These are phyloP conservation scores for Dinocampus coccinellae DNA, from an alignment of 2,888 invertebrate genomes.

Conservation along the genomic window DNA sequence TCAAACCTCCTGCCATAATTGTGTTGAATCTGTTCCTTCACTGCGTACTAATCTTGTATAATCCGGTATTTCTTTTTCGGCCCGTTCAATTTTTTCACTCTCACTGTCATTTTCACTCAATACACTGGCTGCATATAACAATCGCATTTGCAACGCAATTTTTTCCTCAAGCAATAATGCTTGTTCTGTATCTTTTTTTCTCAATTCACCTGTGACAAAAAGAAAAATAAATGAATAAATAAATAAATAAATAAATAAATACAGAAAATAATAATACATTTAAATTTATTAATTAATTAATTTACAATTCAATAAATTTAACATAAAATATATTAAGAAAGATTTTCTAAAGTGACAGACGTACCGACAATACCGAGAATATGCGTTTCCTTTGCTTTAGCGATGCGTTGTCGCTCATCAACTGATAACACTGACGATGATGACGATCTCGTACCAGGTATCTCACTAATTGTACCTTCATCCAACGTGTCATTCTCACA, in stretches of 20 bases:
- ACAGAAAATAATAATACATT: too few relatives aligned
- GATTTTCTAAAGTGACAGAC: slow-evolving; percentile 55
- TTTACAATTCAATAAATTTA: too few relatives aligned
- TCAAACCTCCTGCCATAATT: slow-evolving; percentile 87
- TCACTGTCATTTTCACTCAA: slow-evolving; percentile 64
- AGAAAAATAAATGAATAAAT: slow-evolving; percentile 18
- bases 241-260: too few relatives aligned
- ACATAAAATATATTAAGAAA: too few relatives aligned
- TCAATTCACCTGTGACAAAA: slow-evolving; percentile 78
- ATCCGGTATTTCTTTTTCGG: slow-evolving; percentile 71
- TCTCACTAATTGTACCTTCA: slow-evolving; percentile 51
- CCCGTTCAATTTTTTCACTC: slow-evolving; percentile 53
- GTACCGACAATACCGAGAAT: slow-evolving; percentile 85
- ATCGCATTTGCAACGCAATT: slow-evolving; percentile 84
- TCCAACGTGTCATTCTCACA: slow-evolving; percentile 76
- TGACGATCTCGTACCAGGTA: slow-evolving; percentile 58
- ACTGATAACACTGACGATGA: slow-evolving; percentile 70
- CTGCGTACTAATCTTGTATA: slow-evolving; percentile 81
- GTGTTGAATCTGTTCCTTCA: slow-evolving; percentile 82
- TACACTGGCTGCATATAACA: slow-evolving; percentile 77
- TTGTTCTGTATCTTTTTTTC: slow-evolving; percentile 90
- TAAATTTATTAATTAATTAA: too few relatives aligned
- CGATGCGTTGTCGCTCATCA: slow-evolving; percentile 83
- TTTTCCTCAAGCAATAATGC: slow-evolving; percentile 90
- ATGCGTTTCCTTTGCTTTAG: slow-evolving; percentile 83